Evolutionary conservation across 1,140 invertebrate genomes (phyloP), one percentile per base, ranked within the genome.

Genomic region (Drosophila virilis): DNA sequence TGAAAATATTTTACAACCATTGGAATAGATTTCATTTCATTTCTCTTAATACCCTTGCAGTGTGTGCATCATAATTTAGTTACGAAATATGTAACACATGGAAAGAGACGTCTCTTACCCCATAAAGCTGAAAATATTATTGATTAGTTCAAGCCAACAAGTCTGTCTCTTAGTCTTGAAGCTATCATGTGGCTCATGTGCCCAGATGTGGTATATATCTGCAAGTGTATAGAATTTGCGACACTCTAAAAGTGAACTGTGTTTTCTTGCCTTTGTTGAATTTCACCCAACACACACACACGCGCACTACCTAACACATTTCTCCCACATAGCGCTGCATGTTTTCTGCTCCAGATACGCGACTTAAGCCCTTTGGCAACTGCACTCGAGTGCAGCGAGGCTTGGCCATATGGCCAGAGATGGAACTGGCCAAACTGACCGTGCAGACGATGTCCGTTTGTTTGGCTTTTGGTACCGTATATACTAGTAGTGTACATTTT

Each of bases 261-360:
- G 13, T 6, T 15, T 35, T 35, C 12, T 10, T 4, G 2, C 28
- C 57, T 40, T 9, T 12, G 33, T n/a, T 12, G 57, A 33, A 62
- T 62, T 65, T 71, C 42, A 55, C 51, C 51, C n/a, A 33, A 37
- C 35, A 54, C 12, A 66, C 58, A 33, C 32, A 46, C 59, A 71
- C 33, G 72, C 17, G n/a, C 12, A 5, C 12, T 40, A 52, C 28
- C 48, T 51, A 8, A 28, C n/a, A 70, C 68, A 65, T 83, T 58
- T 66, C 73, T 74, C 38, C 46, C 51, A 54, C 69, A 65, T 72
- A 60, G 54, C 67, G 64, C 52, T 88, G 71, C 60, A 45, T 72
- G 67, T 74, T 86, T 86, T 86, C 83, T 88, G 82, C 82, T 86
- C 82, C 79, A 86, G 68, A 88, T 88, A 80, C 60, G 51, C 57